Base-by-base conservation (phyloP, 2,797 vertebrate species). In the Hozukius guyotensis region DNA sequence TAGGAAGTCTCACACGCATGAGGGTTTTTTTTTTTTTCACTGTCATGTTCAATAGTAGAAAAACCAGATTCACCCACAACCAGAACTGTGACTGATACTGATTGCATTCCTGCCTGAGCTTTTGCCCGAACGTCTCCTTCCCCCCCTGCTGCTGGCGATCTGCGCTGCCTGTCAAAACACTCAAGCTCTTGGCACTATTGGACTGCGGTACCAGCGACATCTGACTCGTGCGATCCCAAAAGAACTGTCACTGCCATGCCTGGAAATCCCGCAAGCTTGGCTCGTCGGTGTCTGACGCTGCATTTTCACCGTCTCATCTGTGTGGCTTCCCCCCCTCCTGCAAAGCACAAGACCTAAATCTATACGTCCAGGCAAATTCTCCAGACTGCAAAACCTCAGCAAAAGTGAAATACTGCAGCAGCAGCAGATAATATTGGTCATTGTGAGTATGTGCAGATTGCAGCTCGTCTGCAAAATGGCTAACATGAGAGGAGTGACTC, bases 111-210 rank as follows among this genome's bases (percentile, higher is more conserved):
- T 75, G 82, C 72, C 61, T 32, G 34, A 77, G 66, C 61, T 72
- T 57, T 78, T 73, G 60, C 60, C 69, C 70, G 57, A 73, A 81
- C 10, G 8, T 31, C 72, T 74, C 29, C 67, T 80, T 82, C 55
- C 34, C 55, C 57, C 56, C 32, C 31, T 66, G 79, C 77, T 80
- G 75, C 83, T 78, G 84, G 82, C 29, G 22, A 72, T 88, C 82
- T 69, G 78, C 62, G 46, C 77, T 66, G 84, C 86, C 86, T 91
- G 92, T 93, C 89, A 91, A 90, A 90, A 92, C 24, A 66, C 70
- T 81, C 87, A 27, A 52, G 78, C 83, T 89, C 78, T 34, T 70
- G 75, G 57, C 81, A 78, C 65, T 75, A 60, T 27, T 78, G 68
- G 83, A 87, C 77, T 87, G 87, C 42, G 53, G 78, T 80, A 89